Conservation (phyloP, 2,797 vertebrate genomes). For the Neopelma chrysocephalum region DNA sequence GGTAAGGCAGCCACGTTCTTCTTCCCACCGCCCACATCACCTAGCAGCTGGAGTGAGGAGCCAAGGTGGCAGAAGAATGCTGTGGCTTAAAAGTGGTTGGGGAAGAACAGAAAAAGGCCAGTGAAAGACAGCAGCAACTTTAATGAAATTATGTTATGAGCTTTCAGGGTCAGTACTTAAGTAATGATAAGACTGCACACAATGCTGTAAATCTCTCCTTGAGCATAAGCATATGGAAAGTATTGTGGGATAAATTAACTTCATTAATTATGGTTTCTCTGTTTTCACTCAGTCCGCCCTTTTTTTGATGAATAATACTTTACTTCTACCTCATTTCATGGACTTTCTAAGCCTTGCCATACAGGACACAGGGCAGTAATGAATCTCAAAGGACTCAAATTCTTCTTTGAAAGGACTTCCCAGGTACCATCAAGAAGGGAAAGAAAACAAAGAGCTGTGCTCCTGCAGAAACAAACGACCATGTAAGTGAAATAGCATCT, state of each 20-base stretch:
- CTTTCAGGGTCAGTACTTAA: not conserved
- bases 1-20: not conserved
- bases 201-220: not conserved
- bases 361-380: not conserved
- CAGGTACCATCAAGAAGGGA: not conserved
- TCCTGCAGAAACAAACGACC: not conserved
- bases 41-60: not conserved
- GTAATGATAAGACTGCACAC: not conserved
- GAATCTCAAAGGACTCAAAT: not conserved
- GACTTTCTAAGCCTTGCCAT: not conserved
- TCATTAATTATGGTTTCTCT: conserved; percentile 33
- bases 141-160: not conserved
- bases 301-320: conserved; percentile 2
- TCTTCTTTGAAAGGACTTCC: not conserved
- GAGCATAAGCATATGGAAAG: conserved; percentile 13
- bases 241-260: conserved; percentile 17
- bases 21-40: not conserved
- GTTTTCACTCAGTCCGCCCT: conserved; percentile 15
- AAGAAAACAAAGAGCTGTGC: not conserved
- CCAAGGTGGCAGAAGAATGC: not conserved
- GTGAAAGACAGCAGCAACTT: not conserved
- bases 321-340: not conserved
- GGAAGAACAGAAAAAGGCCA: not conserved
- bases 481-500: not conserved
- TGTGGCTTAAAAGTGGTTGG: not conserved